These are phyloP conservation scores for Clarias platycephalus DNA, from an alignment of 2,797 vertebrate genomes.

Conservation along the genomic window DNA sequence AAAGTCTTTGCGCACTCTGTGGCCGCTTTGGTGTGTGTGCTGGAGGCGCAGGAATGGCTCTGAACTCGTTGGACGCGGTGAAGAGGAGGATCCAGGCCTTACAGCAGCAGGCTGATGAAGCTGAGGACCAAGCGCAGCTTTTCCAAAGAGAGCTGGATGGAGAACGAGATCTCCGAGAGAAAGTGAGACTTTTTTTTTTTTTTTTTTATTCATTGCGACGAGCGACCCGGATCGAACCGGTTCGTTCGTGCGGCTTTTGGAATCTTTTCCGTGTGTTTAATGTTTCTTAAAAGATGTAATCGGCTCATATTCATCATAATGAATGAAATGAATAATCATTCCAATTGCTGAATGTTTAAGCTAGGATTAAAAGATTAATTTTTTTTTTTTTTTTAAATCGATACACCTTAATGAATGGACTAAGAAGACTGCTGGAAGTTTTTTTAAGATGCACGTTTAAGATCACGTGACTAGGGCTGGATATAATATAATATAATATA, in stretches of 20 bases:
- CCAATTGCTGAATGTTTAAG: too few species aligned
- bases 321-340: background rate
- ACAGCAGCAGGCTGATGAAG: constrained; percentile 88
- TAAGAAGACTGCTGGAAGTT: too few species aligned
- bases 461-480: too few species aligned
- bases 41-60: constrained; percentile 36
- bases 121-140: constrained; percentile 81
- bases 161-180: constrained; percentile 85
- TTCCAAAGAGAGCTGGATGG: constrained; percentile 83
- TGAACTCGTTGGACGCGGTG: constrained; percentile 77
- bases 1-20: background rate
- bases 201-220: background rate
- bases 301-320: background rate
- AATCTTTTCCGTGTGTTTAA: background rate
- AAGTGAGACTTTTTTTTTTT: constrained; percentile 77
- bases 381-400: too few species aligned
- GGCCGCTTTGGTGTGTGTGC: background rate
- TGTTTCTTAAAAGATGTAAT: background rate
- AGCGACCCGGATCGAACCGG: background rate
- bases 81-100: constrained; percentile 91
- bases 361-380: too few species aligned
- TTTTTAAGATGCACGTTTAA: too few species aligned
- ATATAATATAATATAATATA: too few species aligned
- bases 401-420: too few species aligned
- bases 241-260: background rate